Percentiles rank a stretch among this genome's conserved stretches.
Conservation (phyloP, 1,140 invertebrate species). For the Ctenoplectra terminalis region DNA sequence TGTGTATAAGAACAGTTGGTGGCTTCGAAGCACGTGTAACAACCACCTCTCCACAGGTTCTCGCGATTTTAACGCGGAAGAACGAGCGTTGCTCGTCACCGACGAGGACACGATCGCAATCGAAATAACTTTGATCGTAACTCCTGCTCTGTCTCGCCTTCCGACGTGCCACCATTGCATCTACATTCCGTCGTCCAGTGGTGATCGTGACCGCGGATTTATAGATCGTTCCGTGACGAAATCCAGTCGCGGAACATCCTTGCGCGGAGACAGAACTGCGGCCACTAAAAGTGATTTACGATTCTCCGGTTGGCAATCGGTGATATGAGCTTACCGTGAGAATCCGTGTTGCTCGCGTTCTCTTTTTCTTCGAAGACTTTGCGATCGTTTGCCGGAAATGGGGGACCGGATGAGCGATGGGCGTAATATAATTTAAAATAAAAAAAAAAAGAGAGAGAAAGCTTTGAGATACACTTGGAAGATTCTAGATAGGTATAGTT, state of each 20-base stretch:
- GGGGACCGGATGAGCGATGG: neutral
- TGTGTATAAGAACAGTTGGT: neutral
- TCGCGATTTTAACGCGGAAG: slow-evolving; percentile 19
- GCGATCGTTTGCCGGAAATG: neutral
- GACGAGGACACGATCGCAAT: neutral
- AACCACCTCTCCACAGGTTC: neutral
- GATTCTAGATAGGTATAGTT: neutral
- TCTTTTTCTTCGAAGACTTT: neutral
- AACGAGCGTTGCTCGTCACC: neutral
- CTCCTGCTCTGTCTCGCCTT: neutral
- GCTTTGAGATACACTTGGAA: neutral
- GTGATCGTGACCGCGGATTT: neutral
- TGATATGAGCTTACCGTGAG: neutral
- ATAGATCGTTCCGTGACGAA: neutral
- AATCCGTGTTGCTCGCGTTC: neutral
- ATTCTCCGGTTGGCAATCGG: neutral
- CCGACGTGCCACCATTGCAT: neutral
- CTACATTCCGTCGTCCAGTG: neutral
- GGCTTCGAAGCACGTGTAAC: neutral
- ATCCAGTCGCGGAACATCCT: slow-evolving; percentile 14
- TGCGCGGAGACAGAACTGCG: neutral
- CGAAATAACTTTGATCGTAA: neutral
- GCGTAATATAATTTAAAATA: neutral
- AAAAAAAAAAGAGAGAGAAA: neutral
- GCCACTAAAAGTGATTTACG: neutral